Percentiles rank a stretch among this genome's conserved stretches.
These are phyloP conservation scores for Copsychus sechellarum DNA, from an alignment of 2,113 vertebrate genomes.

Conservation along the genomic window DNA sequence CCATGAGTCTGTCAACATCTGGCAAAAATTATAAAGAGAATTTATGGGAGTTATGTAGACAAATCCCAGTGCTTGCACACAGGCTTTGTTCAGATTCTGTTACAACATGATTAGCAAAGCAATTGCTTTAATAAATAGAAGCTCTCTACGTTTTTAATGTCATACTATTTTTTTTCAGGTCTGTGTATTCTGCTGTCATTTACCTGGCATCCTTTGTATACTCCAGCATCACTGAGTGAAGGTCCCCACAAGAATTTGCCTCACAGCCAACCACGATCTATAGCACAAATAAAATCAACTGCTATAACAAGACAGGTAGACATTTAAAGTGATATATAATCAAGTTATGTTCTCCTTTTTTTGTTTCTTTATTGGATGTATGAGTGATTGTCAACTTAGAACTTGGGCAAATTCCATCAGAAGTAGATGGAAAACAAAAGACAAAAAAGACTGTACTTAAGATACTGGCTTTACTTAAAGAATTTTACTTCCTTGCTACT, in stretches of 20 bases:
- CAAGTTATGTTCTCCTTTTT: neutral
- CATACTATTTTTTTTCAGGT: neutral
- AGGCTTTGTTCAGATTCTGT: neutral
- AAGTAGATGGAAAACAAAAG: neutral
- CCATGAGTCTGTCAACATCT: slow-evolving; percentile 2
- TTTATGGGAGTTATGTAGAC: neutral
- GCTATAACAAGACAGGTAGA: neutral
- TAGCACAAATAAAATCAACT: slow-evolving; percentile 41
- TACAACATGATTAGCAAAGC: neutral
- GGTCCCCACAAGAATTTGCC: slow-evolving; percentile 91
- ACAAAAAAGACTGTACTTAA: neutral
- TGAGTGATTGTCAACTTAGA: neutral
- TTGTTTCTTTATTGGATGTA: neutral
- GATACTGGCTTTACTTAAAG: neutral
- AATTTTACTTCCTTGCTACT: neutral
- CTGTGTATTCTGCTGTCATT: neutral
- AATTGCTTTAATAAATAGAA: slow-evolving; percentile 24
- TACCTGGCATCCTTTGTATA: slow-evolving; percentile 97
- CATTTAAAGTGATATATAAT: neutral
- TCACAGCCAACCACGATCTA: slow-evolving; percentile 98
- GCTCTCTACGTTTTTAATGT: neutral
- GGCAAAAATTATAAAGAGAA: slow-evolving; percentile 16
- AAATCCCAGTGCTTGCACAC: slow-evolving; percentile 6
- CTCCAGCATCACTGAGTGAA: slow-evolving; percentile 94
- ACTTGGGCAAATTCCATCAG: neutral